A percentile compares a stretch with the other conserved stretches of the same genome.
These are phyloP conservation scores for Herpailurus yagouaroundi DNA, from an alignment of 2,113 vertebrate genomes.

Conservation along the genomic window DNA sequence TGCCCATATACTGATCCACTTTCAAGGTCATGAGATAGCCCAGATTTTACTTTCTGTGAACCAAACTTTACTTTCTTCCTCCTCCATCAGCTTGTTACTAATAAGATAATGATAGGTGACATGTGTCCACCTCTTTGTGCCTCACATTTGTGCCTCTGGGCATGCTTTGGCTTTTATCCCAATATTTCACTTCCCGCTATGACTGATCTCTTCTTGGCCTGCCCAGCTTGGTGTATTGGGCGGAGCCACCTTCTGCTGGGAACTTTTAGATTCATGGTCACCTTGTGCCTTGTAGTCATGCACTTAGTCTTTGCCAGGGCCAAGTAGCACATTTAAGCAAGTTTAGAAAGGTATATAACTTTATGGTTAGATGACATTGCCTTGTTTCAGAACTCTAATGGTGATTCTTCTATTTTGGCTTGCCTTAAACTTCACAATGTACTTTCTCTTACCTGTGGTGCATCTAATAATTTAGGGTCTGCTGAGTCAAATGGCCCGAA, in stretches of 20 bases:
- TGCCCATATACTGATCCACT: not conserved
- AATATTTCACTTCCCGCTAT: not conserved
- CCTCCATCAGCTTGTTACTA: not conserved
- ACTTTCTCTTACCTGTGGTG: not conserved
- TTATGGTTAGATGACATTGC: not conserved
- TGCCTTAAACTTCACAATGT: not conserved
- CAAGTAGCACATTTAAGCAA: not conserved
- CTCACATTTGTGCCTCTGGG: not conserved
- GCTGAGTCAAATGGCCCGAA: not conserved
- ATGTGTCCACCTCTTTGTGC: not conserved
- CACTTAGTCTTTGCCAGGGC: not conserved
- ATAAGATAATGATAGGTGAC: not conserved
- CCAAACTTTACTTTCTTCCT: not conserved
- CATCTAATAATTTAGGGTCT: not conserved
- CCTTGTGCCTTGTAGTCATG: not conserved
- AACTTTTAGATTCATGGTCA: not conserved
- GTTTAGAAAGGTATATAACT: not conserved
- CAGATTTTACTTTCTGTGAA: not conserved
- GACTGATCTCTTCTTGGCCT: not conserved
- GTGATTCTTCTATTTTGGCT: not conserved
- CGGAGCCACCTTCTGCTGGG: not conserved
- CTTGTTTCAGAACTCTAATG: slow-evolving; percentile 32
- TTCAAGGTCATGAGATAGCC: not conserved
- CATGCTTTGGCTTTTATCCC: not conserved
- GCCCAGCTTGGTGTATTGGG: not conserved